phyloP scores from a whole-genome alignment of 1,140 invertebrate genomes.

The Lysiphlebus fabarum region DNA sequence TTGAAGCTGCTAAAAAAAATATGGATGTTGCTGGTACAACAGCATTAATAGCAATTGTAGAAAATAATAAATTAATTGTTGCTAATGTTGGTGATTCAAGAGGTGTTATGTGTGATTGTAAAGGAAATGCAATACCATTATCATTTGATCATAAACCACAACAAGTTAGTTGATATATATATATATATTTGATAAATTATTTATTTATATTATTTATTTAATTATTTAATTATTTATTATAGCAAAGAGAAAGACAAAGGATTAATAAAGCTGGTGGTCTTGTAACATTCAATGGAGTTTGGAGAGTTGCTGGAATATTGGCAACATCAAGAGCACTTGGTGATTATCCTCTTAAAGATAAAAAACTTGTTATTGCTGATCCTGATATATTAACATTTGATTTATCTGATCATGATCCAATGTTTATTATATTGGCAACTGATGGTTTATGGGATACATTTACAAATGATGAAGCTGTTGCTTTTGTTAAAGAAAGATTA shows the following conservation, averaged over 20 bases:
- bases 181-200: not conserved
- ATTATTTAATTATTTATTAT: conserved; percentile 26
- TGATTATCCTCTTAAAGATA: conserved; percentile 92
- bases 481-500: conserved; percentile 78
- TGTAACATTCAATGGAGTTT: conserved; percentile 93
- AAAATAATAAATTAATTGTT: conserved; percentile 78
- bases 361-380: conserved; percentile 89
- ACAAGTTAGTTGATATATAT: conserved; percentile 60
- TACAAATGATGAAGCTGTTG: conserved; percentile 88
- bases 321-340: conserved; percentile 92
- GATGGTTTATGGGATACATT: conserved; percentile 97
- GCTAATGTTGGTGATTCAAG: conserved; percentile 95
- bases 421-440: conserved; percentile 87
- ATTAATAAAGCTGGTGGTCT: conserved; percentile 91
- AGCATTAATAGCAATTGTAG: conserved; percentile 81
- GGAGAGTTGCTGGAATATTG: conserved; percentile 92
- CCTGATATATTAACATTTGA: conserved; percentile 95
- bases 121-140: conserved; percentile 84
- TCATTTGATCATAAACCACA: conserved; percentile 97
- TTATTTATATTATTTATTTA: conserved; percentile 2
- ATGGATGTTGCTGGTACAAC: conserved; percentile 90
- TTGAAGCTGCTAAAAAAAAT: conserved; percentile 76
- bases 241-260: conserved; percentile 80
- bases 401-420: conserved; percentile 76
- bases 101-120: conserved; percentile 89